A percentile compares a stretch with the other conserved stretches of the same genome.
phyloP scores from a whole-genome alignment of 2,888 invertebrate genomes.

The Eupithecia dodoneata region DNA sequence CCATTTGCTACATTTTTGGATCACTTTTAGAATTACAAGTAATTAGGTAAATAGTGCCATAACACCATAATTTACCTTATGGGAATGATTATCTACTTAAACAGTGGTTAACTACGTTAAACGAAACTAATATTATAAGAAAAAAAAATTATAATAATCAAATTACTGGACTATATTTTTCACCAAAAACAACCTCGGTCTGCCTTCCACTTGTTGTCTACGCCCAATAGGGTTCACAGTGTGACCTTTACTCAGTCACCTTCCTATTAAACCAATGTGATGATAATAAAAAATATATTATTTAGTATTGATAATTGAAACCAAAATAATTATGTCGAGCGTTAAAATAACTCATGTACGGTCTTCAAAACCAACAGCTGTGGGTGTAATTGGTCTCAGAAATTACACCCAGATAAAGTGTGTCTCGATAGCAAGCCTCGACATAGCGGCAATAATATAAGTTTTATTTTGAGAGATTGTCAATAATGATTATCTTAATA shows the following conservation, averaged over 20 bases:
- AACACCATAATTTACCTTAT: background rate
- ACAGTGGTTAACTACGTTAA: background rate
- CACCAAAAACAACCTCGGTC: too few relatives aligned
- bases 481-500: slow-evolving; percentile 6
- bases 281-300: too few relatives aligned
- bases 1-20: slow-evolving; percentile 27
- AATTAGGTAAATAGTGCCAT: slow-evolving; percentile 3
- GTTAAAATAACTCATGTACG: background rate
- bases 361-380: too few relatives aligned
- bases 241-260: too few relatives aligned
- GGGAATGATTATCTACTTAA: background rate
- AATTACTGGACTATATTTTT: too few relatives aligned
- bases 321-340: background rate
- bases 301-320: background rate
- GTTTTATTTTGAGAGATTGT: background rate
- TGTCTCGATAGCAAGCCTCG: background rate
- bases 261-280: too few relatives aligned
- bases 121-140: too few relatives aligned
- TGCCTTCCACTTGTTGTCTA: too few relatives aligned
- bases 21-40: slow-evolving; percentile 22
- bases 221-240: too few relatives aligned
- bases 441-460: background rate
- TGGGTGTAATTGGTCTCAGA: too few relatives aligned
- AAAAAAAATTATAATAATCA: too few relatives aligned
- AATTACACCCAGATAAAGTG: background rate